Conservation (phyloP, 2,888 invertebrate species). For the Caenorhabditis japonica region DNA sequence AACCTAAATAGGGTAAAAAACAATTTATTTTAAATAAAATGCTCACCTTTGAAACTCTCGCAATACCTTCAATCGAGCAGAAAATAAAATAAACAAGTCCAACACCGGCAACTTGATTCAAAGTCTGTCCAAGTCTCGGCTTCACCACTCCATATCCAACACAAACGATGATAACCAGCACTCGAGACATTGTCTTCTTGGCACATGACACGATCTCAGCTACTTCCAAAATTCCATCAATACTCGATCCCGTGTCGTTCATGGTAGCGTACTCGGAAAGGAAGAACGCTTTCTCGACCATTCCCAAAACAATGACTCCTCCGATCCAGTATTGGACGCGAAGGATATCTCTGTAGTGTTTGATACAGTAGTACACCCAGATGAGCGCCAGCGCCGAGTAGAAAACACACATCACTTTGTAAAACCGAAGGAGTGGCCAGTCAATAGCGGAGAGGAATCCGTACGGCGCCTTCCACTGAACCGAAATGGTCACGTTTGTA, state of each 20-base stretch:
- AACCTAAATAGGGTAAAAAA: no score
- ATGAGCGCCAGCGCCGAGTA: conserved; percentile 87
- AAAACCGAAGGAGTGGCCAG: conserved; percentile 90
- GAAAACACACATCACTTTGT: conserved; percentile 89
- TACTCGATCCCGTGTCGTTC: conserved; percentile 82
- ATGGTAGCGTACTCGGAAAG: conserved; percentile 89
- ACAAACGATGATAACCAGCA: conserved; percentile 93
- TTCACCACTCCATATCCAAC: conserved; percentile 96
- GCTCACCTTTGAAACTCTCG: conserved; percentile 82
- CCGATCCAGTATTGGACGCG: conserved; percentile 95
- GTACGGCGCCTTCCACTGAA: conserved; percentile 79
- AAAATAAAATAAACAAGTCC: conserved; percentile 88
- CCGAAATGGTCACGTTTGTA: conserved; percentile 59
- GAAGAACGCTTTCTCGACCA: conserved; percentile 85
- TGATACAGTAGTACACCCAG: conserved; percentile 88
- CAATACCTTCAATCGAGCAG: conserved; percentile 88
- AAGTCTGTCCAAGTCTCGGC: conserved; percentile 89
- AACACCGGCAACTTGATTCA: conserved; percentile 89
- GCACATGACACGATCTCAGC: conserved; percentile 93
- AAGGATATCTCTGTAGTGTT: conserved; percentile 91
- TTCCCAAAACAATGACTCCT: conserved; percentile 78
- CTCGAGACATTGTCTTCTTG: conserved; percentile 90
- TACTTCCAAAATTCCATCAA: conserved; percentile 78
- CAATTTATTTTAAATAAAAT: not conserved
- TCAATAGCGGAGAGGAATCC: conserved; percentile 91